Evolutionary conservation across 2,888 invertebrate species (phyloP).

Genomic region (Noctua janthina): DNA sequence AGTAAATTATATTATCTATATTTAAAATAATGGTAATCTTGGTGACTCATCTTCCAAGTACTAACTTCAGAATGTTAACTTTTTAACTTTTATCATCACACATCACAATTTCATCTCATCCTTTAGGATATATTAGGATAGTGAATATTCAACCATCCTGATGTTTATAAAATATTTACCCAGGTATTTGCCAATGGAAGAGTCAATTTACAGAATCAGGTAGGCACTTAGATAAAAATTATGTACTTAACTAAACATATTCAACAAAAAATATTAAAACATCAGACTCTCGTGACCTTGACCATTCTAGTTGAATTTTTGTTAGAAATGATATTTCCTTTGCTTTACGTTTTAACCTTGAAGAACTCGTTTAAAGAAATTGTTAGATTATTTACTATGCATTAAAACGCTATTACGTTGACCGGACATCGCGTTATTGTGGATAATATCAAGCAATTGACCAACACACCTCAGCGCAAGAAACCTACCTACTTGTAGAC

Average conservation of each 20-base stretch:
- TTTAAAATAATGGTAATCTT: not conserved
- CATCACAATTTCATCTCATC: not conserved
- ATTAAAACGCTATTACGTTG: conserved; percentile 19
- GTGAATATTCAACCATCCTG: not conserved
- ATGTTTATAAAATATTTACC: not conserved
- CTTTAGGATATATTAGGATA: not conserved
- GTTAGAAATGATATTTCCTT: conserved; percentile 18
- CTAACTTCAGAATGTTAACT: not conserved
- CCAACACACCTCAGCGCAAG: not conserved
- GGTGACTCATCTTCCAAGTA: not conserved
- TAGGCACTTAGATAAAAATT: conserved; percentile 25
- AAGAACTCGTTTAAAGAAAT: conserved; percentile 15
- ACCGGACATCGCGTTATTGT: not conserved
- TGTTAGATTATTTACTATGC: conserved; percentile 7
- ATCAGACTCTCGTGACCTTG: conserved; percentile 29
- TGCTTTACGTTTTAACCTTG: conserved; percentile 15
- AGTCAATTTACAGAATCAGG: not conserved
- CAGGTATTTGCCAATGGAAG: not conserved
- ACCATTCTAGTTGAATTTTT: conserved; percentile 13
- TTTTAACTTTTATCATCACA: not conserved
- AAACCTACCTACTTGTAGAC: not conserved
- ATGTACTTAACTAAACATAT: not conserved
- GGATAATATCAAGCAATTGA: conserved; percentile 12
- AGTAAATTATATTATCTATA: too few species aligned
- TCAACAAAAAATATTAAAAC: conserved; percentile 12